Evolutionary conservation across 1,140 invertebrate species (phyloP), one percentile per base, ranked within the genome.

Genomic region (Caerostris darwini): DNA sequence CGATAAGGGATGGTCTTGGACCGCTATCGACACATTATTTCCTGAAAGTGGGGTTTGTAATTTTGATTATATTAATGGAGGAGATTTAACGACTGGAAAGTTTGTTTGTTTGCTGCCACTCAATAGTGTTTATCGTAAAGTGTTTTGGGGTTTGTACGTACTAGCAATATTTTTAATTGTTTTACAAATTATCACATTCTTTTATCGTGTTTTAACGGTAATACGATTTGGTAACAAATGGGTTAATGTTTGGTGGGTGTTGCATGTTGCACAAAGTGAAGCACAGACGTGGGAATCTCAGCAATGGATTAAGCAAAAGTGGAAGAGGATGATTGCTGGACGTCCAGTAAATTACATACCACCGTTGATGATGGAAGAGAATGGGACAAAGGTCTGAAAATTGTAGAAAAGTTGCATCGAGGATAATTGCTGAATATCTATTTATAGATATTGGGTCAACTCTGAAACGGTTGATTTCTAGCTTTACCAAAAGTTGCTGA

Each of bases 41-140:
- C 77, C 90, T 7, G 71, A 64, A 50, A 82, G n/a, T 5, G 77
- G 19, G 0, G 3, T 14, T 3, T 92, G 90, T 67, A 19, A 19
- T 64, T 7, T 57, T 12, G 77, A 82, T 56, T 92, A 77, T 83
- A 61, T 58, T 61, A 6, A 19, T 3, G 59, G 69, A 8, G 90
- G 90, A 0, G 12, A 7, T 4, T 3, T 57, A 58, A 82, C 90
- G 7, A 14, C 34, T 50, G 90, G 71, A 17, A 82, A 61, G 54
- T 92, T 83, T 53, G 4, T 14, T 5, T 82, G 71, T 54, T n/a
- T 92, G 3, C 53, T 91, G n/a, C 90, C 90, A 6, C 59, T 81
- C 7, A 91, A 82, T 19, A 56, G 53, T 3, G 5, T 83, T 17
- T 82, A 82, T 54, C n/a, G 59, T 12, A 91, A 92, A 83, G 34